Evolutionary conservation across 2,888 invertebrate genomes (phyloP).

Genomic region (Philhelius pedissequus): DNA sequence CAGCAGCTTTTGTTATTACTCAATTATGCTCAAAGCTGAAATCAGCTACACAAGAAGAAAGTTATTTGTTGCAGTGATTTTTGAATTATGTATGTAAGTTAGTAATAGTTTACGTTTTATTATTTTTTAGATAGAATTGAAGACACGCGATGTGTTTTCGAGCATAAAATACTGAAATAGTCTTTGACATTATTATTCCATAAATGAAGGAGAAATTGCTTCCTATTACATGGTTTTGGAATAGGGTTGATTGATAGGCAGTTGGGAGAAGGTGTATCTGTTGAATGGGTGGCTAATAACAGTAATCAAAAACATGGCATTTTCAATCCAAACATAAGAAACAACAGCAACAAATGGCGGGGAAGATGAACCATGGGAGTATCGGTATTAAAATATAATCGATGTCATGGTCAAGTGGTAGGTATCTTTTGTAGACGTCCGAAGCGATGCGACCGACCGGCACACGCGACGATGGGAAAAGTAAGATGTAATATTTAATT

Average conservation of each 20-base stretch:
- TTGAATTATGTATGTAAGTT: conserved; percentile 33
- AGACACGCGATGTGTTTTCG: conserved; percentile 61
- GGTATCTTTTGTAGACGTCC: background rate
- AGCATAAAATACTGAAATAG: conserved; percentile 40
- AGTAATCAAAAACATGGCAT: conserved; percentile 11
- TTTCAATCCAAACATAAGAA: background rate
- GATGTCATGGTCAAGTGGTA: conserved; percentile 23
- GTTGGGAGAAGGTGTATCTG: background rate
- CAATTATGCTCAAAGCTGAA: conserved; percentile 29
- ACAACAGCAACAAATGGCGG: background rate
- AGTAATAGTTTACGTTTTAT: conserved; percentile 5
- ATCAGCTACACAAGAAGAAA: conserved; percentile 6
- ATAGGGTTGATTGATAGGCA: background rate
- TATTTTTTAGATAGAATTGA: background rate
- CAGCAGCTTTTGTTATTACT: conserved; percentile 20
- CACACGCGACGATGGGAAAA: background rate
- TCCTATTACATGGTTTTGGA: conserved; percentile 15
- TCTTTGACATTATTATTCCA: conserved; percentile 45
- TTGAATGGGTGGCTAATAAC: conserved; percentile 5
- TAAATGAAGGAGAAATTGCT: conserved; percentile 13
- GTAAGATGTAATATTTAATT: conserved; percentile 8
- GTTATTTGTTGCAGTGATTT: conserved; percentile 45
- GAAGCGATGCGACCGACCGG: no score
- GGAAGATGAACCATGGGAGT: background rate
- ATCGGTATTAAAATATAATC: background rate